Evolutionary conservation across 2,113 vertebrate species (phyloP).

Genomic region (Eudyptes chrysolophus): DNA sequence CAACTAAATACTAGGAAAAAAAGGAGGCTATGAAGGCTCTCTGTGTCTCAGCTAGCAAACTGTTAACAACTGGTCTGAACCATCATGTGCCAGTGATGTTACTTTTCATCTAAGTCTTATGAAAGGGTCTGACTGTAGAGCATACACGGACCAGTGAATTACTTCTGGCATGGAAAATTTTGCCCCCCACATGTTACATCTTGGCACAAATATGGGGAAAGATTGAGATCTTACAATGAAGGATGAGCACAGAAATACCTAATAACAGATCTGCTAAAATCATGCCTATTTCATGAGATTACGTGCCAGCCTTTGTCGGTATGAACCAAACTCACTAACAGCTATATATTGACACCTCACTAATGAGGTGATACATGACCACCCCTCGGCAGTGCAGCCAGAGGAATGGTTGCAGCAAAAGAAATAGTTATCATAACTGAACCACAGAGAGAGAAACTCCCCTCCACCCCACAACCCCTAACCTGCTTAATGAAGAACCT

Average conservation of each 20-base stretch:
- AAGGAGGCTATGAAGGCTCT: not conserved
- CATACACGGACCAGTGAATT: not conserved
- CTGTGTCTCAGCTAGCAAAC: not conserved
- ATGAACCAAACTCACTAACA: not conserved
- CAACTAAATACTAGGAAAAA: not conserved
- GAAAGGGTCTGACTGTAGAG: not conserved
- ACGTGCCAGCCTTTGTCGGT: not conserved
- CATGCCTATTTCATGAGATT: not conserved
- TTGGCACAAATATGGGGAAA: not conserved
- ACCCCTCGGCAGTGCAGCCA: not conserved
- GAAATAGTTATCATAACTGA: not conserved
- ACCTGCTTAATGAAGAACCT: not conserved
- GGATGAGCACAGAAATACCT: not conserved
- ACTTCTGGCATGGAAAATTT: not conserved
- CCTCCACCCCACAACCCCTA: not conserved
- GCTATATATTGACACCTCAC: not conserved
- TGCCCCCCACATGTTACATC: not conserved
- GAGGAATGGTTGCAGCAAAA: not conserved
- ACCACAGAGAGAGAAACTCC: not conserved
- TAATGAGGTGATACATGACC: not conserved
- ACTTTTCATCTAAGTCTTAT: not conserved
- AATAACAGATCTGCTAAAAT: not conserved
- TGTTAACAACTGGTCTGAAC: not conserved
- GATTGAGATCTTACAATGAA: not conserved
- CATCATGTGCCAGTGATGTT: not conserved